phyloP scores from a whole-genome alignment of 2,113 vertebrate species.

The Urocynchramus pylzowi region DNA sequence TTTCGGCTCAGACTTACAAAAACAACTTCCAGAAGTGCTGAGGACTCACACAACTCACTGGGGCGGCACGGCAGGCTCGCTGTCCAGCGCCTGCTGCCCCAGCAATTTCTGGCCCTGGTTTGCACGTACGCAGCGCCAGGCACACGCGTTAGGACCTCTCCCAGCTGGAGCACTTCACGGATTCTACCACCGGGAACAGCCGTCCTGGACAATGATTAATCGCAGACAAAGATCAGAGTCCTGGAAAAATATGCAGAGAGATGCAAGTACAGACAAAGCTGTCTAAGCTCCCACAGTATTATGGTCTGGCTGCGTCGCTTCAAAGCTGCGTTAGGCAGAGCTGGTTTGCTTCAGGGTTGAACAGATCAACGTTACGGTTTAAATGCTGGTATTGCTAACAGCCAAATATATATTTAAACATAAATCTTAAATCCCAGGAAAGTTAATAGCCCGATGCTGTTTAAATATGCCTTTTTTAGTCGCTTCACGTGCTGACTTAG shows the following conservation, averaged over 20 bases:
- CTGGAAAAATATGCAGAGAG: conserved; percentile 38
- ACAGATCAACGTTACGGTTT: not conserved
- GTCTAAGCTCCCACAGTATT: conserved; percentile 50
- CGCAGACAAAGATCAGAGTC: conserved; percentile 32
- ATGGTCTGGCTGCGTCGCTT: conserved; percentile 26
- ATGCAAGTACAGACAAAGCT: conserved; percentile 48
- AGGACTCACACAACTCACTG: conserved; percentile 31
- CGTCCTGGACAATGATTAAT: conserved; percentile 36
- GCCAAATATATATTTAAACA: not conserved
- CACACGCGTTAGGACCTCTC: conserved; percentile 7
- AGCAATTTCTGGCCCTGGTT: conserved; percentile 31
- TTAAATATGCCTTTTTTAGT: not conserved
- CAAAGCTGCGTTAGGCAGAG: conserved; percentile 2
- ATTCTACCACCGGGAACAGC: conserved; percentile 17
- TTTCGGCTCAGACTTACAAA: conserved; percentile 43
- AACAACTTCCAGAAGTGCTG: conserved; percentile 26
- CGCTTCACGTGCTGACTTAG: not conserved
- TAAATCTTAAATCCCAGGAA: not conserved
- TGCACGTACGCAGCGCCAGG: not conserved
- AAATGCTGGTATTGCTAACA: not conserved
- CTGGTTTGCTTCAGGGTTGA: conserved; percentile 27
- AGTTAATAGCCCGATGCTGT: not conserved
- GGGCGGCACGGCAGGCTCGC: not conserved
- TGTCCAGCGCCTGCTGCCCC: conserved; percentile 20
- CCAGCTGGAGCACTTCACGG: conserved; percentile 25